These are phyloP conservation scores for Rhynchophorus ferrugineus DNA, from an alignment of 1,140 invertebrate genomes.

Conservation along the genomic window DNA sequence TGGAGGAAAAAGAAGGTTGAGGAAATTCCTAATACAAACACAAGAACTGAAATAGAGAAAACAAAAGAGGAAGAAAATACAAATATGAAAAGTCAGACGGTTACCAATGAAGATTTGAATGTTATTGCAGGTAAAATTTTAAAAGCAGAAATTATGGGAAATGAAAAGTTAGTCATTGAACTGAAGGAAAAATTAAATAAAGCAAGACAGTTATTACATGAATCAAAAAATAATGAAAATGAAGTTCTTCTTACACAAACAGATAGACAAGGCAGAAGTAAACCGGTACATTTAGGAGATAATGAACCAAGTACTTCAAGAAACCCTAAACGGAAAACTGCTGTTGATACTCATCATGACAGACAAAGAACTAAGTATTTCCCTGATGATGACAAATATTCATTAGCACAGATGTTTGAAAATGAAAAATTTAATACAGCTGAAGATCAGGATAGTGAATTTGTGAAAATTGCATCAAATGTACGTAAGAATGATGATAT, in stretches of 20 bases:
- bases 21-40: background rate
- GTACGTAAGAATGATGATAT: constrained; percentile 67
- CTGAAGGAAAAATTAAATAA: constrained; percentile 68
- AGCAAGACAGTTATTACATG: constrained; percentile 52
- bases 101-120: constrained; percentile 70
- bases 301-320: constrained; percentile 37
- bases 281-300: constrained; percentile 44
- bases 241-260: constrained; percentile 65
- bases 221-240: constrained; percentile 39
- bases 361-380: constrained; percentile 77
- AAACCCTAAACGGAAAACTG: constrained; percentile 47
- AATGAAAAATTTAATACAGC: constrained; percentile 77
- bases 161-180: constrained; percentile 57
- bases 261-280: constrained; percentile 56
- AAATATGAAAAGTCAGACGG: too few species aligned
- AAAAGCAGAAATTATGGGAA: constrained; percentile 86
- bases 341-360: constrained; percentile 63
- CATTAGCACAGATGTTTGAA: constrained; percentile 83
- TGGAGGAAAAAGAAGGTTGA: constrained; percentile 5
- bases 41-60: background rate
- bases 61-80: background rate
- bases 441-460: constrained; percentile 74
- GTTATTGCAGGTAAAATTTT: constrained; percentile 78
- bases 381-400: constrained; percentile 84
- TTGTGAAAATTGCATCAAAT: constrained; percentile 65